Base-by-base conservation (phyloP, 1,140 invertebrate genomes). In the Trichoplusia ni region DNA sequence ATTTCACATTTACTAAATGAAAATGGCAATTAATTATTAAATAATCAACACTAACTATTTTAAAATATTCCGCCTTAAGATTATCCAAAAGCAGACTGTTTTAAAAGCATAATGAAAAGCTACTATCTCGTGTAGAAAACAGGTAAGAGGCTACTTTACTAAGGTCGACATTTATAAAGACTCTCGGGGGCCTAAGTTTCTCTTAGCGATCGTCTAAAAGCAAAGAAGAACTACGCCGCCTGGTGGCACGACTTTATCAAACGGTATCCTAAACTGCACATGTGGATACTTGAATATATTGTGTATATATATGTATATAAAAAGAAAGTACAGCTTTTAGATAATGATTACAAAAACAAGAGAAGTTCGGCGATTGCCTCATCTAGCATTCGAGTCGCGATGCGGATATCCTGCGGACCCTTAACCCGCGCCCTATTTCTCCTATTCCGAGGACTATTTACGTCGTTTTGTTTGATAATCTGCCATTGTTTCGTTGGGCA, bases 401-500 rank as follows among this genome's bases (percentile, higher is more conserved):
- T 64, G 56, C 73, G 79, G 75, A 73, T 79, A 82, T 84, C 77
- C 80, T 75, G 75, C 68, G 86, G 75, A 66, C 86, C 82, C 80
- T 86, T 86, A 86, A 82, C 83, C 86, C 84, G 81, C 79, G 81
- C 75, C 81, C 73, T 79, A 79, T 87, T 89, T 84, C 82, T 81
- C 67, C 75, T 81, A 81, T 81, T 84, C 62, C 67, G 69, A 80
- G 69, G 75, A 84, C 84, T 88, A 87, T 89, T 89, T 86, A 86
- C 84, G 85, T 86, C 84, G 79, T 89, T 90, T 85, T 78, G 78
- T 84, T 86, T 86, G 79, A 90, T 90, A 90, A 89, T 89, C 85
- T 85, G 81, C 81, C 82, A 86, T 90, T 87, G 86, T 90, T 89
- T 86, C 71, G 83, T 71, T 51, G 77, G 76, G 77, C 71, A 82